Base-by-base conservation (phyloP, 2,888 invertebrate genomes). In the Liodrosophila aerea region DNA sequence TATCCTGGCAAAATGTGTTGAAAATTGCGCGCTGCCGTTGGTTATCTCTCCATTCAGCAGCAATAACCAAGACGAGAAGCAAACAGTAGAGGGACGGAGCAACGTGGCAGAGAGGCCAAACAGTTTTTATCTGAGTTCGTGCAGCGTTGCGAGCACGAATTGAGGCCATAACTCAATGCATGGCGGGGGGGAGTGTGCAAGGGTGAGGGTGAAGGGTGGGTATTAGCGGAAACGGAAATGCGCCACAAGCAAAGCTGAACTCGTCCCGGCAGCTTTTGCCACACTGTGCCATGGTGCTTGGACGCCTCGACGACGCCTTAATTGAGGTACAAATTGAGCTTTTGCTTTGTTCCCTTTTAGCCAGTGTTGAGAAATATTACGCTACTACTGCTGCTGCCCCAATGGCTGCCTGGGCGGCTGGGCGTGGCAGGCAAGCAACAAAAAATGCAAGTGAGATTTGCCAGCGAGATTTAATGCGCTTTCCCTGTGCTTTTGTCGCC, bases 321-420 rank as follows among this genome's bases (percentile, higher is more conserved):
- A 87, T 87, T 87, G 87, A 87, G 86, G 87, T 85, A 84, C 87
- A 86, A 87, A 87, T 87, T 83, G 76, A 85, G 83, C 74, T 78
- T 78, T 87, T 83, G 70, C 53, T 46, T 46, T 49, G 2, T 12
- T 63, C 9, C 27, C 40, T 63, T 51, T 41, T 12, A 9, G 18
- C 39, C 18, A 11, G 36, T 33, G 31, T 49, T 49, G 37, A 67
- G 70, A 71, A 67, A 74, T 66, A 76, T 69, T 69, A 46, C 56
- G 41, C 71, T 71, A 54, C 71, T 50, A 13, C 3, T 3, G 12
- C 3, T 2, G 7, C 8, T 4, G 18, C 8, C 16, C 22, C 9
- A 16, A 7, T 11, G 29, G 44, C 44, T 33, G 46, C 16, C 37
- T 18, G 63, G 44, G 47, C 36, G 46, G 22, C 37, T 18, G 63